These are phyloP conservation scores for Hedychridium roseum DNA, from an alignment of 2,888 invertebrate species.

Conservation along the genomic window DNA sequence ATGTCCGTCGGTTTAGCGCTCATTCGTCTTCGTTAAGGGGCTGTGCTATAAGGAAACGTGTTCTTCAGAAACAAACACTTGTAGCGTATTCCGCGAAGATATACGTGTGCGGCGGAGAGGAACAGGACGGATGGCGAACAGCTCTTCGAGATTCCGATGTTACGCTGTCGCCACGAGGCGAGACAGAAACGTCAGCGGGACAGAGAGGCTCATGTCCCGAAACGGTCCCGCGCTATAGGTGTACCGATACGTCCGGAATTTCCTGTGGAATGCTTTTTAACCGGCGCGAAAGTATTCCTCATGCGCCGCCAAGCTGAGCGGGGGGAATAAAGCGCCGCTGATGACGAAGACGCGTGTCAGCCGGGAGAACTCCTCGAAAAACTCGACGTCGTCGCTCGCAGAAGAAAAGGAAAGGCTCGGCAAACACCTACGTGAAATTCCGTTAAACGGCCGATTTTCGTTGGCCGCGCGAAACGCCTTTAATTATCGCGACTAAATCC, in stretches of 20 bases:
- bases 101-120: too few species aligned
- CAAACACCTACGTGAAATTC: neutral
- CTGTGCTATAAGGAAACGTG: too few species aligned
- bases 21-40: too few species aligned
- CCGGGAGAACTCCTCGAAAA: too few species aligned
- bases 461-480: neutral
- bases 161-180: neutral
- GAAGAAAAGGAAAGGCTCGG: too few species aligned
- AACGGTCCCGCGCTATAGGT: conserved; percentile 19
- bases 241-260: conserved; percentile 29
- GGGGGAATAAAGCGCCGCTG: too few species aligned
- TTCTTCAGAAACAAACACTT: too few species aligned
- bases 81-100: too few species aligned
- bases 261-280: conserved; percentile 29
- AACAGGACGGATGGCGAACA: too few species aligned
- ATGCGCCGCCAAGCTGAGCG: conserved; percentile 14
- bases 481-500: neutral
- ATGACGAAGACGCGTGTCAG: conserved; percentile 17
- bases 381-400: too few species aligned
- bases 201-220: neutral
- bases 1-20: too few species aligned
- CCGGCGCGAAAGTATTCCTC: conserved; percentile 19
- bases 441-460: neutral
- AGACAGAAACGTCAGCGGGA: conserved; percentile 17
- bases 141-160: conserved; percentile 14